A percentile compares a stretch with the other conserved stretches of the same genome.
phyloP scores from a whole-genome alignment of 1,140 invertebrate species.

The Drosophila pseudoobscura region DNA sequence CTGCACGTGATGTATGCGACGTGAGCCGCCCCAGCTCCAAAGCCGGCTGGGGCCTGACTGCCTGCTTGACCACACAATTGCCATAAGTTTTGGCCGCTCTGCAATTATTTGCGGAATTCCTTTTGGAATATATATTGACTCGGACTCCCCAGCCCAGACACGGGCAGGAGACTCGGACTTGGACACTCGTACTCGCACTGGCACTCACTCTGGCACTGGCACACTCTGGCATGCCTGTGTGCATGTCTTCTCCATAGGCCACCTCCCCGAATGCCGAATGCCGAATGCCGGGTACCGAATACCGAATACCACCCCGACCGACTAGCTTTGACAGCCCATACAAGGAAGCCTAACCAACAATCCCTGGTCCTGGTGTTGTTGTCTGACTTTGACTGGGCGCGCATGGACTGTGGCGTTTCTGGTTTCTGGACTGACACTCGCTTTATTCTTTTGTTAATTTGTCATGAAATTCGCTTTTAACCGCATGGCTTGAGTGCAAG shows the following conservation, averaged over 20 bases:
- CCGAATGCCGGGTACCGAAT: neutral
- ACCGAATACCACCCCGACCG: neutral
- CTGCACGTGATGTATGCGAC: conserved; percentile 75
- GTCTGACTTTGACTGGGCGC: conserved; percentile 15
- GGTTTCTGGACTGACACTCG: conserved; percentile 8
- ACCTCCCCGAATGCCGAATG: conserved; percentile 1
- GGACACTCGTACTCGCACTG: conserved; percentile 16
- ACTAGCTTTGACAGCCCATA: conserved; percentile 70
- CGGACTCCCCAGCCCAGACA: conserved; percentile 46
- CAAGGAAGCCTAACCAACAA: conserved; percentile 66
- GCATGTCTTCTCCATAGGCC: conserved; percentile 36
- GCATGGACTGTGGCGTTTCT: conserved; percentile 2
- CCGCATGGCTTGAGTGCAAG: conserved; percentile 37
- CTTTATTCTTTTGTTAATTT: conserved; percentile 65
- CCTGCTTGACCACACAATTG: conserved; percentile 64
- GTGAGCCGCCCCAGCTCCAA: conserved; percentile 20
- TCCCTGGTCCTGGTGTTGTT: conserved; percentile 26
- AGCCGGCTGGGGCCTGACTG: conserved; percentile 11
- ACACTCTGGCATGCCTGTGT: conserved; percentile 5
- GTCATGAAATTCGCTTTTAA: conserved; percentile 57
- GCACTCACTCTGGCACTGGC: conserved; percentile 1
- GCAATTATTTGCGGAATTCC: conserved; percentile 82
- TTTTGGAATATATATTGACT: conserved; percentile 82
- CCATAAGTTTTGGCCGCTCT: conserved; percentile 73
- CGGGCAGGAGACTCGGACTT: conserved; percentile 2